Percentiles rank a stretch among this genome's conserved stretches.
Conservation (phyloP, 2,888 invertebrate species). For the Dryobota labecula region DNA sequence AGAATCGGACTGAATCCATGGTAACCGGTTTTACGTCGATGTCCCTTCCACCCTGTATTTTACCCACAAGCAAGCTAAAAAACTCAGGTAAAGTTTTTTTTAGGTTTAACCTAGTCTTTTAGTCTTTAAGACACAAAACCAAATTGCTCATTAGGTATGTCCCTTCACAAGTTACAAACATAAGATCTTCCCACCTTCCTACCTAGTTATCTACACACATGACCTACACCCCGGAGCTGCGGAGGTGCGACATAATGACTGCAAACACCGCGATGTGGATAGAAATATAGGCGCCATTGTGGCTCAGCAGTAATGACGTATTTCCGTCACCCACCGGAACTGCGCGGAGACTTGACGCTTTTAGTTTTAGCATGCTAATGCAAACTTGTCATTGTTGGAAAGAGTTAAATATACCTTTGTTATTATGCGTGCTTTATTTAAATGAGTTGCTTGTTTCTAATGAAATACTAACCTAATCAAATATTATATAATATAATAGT, state of each 20-base stretch:
- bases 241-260: conserved; percentile 65
- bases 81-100: no score
- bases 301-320: conserved; percentile 76
- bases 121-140: background rate
- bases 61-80: no score
- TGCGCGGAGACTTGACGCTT: conserved; percentile 34
- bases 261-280: conserved; percentile 46
- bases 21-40: no score
- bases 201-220: conserved; percentile 17
- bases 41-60: no score
- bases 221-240: conserved; percentile 58
- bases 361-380: conserved; percentile 30
- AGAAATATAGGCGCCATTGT: conserved; percentile 68
- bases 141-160: background rate
- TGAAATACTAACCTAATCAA: background rate
- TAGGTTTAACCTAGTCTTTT: no score
- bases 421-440: background rate
- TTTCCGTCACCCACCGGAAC: conserved; percentile 71
- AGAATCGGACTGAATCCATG: no score
- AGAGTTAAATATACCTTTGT: background rate
- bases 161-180: background rate
- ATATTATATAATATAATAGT: no score
- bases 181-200: background rate
- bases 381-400: conserved; percentile 12
- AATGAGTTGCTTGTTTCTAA: background rate